Conservation (phyloP, 1,140 invertebrate species). For the Cherax quadricarinatus region DNA sequence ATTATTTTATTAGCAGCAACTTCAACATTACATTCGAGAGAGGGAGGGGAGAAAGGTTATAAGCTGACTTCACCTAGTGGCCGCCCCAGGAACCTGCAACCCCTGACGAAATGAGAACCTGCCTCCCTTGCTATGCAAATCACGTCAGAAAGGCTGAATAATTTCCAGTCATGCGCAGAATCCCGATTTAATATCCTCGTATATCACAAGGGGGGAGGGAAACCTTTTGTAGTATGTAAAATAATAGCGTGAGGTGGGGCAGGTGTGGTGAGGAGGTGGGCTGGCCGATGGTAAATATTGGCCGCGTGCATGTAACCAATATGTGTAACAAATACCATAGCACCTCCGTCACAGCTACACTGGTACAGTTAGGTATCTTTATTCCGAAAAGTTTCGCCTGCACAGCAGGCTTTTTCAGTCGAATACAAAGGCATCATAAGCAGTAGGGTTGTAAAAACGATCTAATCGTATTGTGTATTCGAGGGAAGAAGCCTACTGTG, state of each 20-base stretch:
- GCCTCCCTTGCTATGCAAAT: not conserved
- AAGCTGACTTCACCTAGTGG: not conserved
- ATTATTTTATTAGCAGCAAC: too few relatives aligned
- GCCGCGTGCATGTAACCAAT: too few relatives aligned
- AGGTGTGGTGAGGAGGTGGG: not conserved
- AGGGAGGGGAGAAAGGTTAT: not conserved
- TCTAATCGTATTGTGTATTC: too few relatives aligned
- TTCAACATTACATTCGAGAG: too few relatives aligned
- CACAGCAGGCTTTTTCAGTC: too few relatives aligned
- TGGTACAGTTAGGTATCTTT: too few relatives aligned
- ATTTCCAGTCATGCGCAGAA: conserved; percentile 16
- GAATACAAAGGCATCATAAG: too few relatives aligned
- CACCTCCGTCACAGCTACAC: too few relatives aligned
- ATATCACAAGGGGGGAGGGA: not conserved
- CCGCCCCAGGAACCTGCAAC: not conserved
- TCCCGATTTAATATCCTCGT: conserved; percentile 7
- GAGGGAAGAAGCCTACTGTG: too few relatives aligned
- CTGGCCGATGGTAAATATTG: not conserved
- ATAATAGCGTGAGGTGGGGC: not conserved
- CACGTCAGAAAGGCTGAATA: not conserved
- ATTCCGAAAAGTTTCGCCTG: too few relatives aligned
- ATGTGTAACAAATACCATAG: too few relatives aligned
- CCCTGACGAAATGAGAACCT: not conserved
- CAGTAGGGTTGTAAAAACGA: too few relatives aligned
- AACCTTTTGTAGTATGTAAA: not conserved